Evolutionary conservation across 2,888 invertebrate genomes (phyloP).

Genomic region (Lamellibrachia columna): DNA sequence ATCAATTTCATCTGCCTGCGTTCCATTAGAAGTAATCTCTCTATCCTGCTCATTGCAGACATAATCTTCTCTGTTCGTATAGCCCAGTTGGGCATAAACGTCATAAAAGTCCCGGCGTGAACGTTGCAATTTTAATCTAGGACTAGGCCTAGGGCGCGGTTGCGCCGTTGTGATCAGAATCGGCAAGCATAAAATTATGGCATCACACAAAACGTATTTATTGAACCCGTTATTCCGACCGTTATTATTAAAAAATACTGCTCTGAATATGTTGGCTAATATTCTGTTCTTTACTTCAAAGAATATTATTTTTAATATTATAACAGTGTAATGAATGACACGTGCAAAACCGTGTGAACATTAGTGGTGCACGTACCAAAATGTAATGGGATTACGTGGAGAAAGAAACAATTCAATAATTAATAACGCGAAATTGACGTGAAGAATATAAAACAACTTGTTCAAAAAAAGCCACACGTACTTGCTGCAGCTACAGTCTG

Average conservation of each 20-base stretch:
- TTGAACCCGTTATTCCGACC: slow-evolving; percentile 2
- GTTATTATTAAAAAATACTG: background rate
- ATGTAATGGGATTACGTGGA: background rate
- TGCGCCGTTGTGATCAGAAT: background rate
- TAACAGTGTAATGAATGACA: background rate
- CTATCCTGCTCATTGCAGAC: background rate
- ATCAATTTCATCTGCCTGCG: slow-evolving; percentile 16
- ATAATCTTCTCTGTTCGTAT: background rate
- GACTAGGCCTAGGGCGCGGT: background rate
- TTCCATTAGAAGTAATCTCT: background rate
- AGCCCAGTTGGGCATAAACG: background rate
- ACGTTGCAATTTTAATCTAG: background rate
- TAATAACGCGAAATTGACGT: too few relatives aligned
- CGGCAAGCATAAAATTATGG: background rate
- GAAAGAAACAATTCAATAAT: background rate
- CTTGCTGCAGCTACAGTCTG: too few relatives aligned
- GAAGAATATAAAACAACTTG: too few relatives aligned
- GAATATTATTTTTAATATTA: background rate
- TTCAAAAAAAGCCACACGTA: too few relatives aligned
- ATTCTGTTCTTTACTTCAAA: background rate
- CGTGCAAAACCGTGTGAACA: background rate
- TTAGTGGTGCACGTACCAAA: background rate
- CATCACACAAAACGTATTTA: background rate
- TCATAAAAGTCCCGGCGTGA: background rate
- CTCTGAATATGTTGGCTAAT: background rate